Evolutionary conservation across 2,888 invertebrate species (phyloP).

Genomic region (Pasiphila rectangulata): DNA sequence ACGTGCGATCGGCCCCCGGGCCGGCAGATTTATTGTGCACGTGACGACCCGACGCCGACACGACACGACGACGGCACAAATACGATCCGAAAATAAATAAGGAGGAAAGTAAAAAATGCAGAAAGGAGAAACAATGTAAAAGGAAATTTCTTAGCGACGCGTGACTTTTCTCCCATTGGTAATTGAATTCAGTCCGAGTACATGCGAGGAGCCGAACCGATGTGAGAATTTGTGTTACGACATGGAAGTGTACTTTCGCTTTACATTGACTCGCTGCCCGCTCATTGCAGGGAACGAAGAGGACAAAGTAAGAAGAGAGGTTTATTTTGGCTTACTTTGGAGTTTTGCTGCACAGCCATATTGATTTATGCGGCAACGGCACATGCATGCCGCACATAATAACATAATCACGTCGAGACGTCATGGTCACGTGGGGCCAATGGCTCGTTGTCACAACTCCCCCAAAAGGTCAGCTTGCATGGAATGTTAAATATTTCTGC

Average conservation of each 20-base stretch:
- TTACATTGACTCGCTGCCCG: no score
- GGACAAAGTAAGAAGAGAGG: no score
- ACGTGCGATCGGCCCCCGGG: background rate
- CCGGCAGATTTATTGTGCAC: slow-evolving; percentile 1
- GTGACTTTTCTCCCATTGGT: background rate
- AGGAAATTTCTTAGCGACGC: slow-evolving; percentile 4
- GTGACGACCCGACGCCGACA: slow-evolving; percentile 7
- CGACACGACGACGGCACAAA: background rate
- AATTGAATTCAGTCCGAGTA: background rate
- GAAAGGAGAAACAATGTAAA: slow-evolving; percentile 4
- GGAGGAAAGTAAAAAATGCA: slow-evolving; percentile 12
- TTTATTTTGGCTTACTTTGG: no score
- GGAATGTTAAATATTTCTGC: slow-evolving; percentile 11
- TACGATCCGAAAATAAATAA: background rate
- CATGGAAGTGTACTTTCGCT: no score
- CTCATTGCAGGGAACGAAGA: no score
- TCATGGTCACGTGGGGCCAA: no score
- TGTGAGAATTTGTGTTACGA: no score
- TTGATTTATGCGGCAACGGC: no score
- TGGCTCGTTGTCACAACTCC: no score
- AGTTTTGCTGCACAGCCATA: no score
- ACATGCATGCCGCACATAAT: no score
- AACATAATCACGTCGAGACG: no score
- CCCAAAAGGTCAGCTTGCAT: slow-evolving; percentile 8
- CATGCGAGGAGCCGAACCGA: background rate